A percentile compares a stretch with the other conserved stretches of the same genome.
Conservation (phyloP, 2,888 invertebrate genomes). For the Gryllus longicercus region DNA sequence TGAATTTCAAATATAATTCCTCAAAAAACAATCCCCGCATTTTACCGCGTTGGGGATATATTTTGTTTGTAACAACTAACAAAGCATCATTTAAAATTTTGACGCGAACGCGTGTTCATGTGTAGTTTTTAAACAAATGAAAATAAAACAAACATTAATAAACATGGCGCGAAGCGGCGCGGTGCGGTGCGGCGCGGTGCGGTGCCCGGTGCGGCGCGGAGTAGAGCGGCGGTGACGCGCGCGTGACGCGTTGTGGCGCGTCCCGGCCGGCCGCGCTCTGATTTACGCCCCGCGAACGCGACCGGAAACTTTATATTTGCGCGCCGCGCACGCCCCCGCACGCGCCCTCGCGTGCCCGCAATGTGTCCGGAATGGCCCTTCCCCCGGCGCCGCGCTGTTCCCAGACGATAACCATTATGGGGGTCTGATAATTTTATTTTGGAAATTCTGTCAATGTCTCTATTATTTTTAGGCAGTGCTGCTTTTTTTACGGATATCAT, state of each 20-base stretch:
- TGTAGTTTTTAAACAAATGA: slow-evolving; percentile 11
- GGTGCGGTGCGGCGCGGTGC: background rate
- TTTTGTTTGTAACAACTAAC: slow-evolving; percentile 6
- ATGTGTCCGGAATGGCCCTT: background rate
- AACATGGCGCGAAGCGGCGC: background rate
- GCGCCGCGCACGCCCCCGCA: background rate
- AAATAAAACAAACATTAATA: slow-evolving; percentile 10
- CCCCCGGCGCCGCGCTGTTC: background rate
- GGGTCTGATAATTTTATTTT: slow-evolving; percentile 7
- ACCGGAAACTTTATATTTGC: slow-evolving; percentile 17
- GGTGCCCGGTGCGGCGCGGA: background rate
- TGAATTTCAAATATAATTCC: slow-evolving; percentile 17
- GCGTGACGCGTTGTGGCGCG: background rate
- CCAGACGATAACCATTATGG: slow-evolving; percentile 9
- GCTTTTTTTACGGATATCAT: slow-evolving; percentile 11
- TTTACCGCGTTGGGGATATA: background rate
- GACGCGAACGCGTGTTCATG: slow-evolving; percentile 8
- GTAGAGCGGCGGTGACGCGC: background rate
- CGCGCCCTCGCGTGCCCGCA: background rate
- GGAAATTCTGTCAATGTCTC: slow-evolving; percentile 17
- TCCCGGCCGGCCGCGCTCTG: background rate
- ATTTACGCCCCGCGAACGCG: background rate
- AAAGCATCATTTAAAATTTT: slow-evolving; percentile 17
- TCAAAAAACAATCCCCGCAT: slow-evolving; percentile 7
- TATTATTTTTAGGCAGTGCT: background rate